A percentile compares a stretch with the other conserved stretches of the same genome.
These are phyloP conservation scores for Porites rus DNA, from an alignment of 92 coral and sea anemone species.

Conservation along the genomic window DNA sequence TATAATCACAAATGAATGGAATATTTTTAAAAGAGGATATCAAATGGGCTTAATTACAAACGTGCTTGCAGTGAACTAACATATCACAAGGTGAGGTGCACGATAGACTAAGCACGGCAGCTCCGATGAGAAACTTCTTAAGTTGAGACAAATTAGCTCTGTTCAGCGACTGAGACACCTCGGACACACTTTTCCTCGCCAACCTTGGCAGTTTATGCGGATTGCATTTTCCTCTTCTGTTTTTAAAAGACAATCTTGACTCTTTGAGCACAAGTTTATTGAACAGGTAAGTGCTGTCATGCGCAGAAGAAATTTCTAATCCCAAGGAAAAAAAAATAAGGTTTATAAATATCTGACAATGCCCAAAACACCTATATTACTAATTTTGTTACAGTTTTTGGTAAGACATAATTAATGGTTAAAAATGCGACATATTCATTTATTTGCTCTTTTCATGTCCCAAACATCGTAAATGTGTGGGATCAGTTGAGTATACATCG, in stretches of 20 bases:
- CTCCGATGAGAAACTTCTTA: background rate
- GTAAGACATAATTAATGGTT: background rate
- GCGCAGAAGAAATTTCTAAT: slow-evolving; percentile 19
- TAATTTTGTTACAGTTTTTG: background rate
- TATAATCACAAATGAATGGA: slow-evolving; percentile 43
- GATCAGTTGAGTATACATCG: background rate
- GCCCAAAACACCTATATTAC: background rate
- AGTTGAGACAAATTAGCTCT: background rate
- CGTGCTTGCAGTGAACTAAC: slow-evolving; percentile 40
- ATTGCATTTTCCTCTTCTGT: background rate
- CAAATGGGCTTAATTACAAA: slow-evolving; percentile 55
- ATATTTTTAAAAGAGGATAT: slow-evolving; percentile 42
- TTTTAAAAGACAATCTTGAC: background rate
- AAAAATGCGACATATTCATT: background rate
- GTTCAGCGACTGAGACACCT: slow-evolving; percentile 1
- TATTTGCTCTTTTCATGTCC: slow-evolving; percentile 24
- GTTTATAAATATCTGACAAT: background rate
- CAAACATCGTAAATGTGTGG: slow-evolving; percentile 23
- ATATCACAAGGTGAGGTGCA: slow-evolving; percentile 14
- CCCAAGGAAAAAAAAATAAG: background rate
- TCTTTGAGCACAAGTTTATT: slow-evolving; percentile 3
- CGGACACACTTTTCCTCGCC: background rate
- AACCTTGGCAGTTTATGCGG: slow-evolving; percentile 2
- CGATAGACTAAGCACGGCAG: background rate
- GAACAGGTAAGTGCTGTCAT: slow-evolving; percentile 44